Conservation (phyloP, 35 echinoderm and acorn worm genomes). For the Diadema setosum region DNA sequence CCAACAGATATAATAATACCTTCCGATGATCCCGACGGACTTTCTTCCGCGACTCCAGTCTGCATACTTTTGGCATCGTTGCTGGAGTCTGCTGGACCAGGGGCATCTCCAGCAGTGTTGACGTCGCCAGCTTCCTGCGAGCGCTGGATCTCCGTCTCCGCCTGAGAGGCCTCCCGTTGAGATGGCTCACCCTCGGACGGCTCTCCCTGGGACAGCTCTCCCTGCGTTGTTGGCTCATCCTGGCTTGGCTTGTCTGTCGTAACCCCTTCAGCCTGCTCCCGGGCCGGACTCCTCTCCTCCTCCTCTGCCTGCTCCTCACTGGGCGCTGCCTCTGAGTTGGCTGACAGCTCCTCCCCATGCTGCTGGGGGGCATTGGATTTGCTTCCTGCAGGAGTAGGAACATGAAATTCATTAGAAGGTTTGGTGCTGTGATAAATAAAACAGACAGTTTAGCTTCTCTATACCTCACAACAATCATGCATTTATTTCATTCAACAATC, state of each 20-base stretch:
- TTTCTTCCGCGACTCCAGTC: not conserved
- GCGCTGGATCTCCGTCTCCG: too few relatives aligned
- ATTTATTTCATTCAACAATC: too few relatives aligned
- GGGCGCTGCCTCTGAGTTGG: not conserved
- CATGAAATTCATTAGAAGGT: too few relatives aligned
- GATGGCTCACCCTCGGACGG: too few relatives aligned
- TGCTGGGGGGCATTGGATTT: not conserved
- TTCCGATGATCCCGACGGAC: not conserved
- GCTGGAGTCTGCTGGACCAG: not conserved
- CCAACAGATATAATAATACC: not conserved
- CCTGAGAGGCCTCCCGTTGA: not conserved
- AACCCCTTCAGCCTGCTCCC: not conserved
- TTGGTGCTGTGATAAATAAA: too few relatives aligned
- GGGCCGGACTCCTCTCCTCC: not conserved
- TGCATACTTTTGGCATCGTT: not conserved
- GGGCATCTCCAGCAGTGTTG: not conserved
- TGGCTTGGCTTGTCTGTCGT: too few relatives aligned
- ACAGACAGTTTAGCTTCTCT: too few relatives aligned
- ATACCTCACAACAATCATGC: too few relatives aligned
- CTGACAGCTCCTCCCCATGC: not conserved
- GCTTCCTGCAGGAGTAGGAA: too few relatives aligned
- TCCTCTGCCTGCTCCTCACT: not conserved
- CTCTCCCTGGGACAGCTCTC: too few relatives aligned
- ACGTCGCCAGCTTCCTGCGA: not conserved
- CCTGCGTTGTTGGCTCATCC: too few relatives aligned